Evolutionary conservation across 2,888 invertebrate genomes (phyloP).

Genomic region (Aelia acuminata): DNA sequence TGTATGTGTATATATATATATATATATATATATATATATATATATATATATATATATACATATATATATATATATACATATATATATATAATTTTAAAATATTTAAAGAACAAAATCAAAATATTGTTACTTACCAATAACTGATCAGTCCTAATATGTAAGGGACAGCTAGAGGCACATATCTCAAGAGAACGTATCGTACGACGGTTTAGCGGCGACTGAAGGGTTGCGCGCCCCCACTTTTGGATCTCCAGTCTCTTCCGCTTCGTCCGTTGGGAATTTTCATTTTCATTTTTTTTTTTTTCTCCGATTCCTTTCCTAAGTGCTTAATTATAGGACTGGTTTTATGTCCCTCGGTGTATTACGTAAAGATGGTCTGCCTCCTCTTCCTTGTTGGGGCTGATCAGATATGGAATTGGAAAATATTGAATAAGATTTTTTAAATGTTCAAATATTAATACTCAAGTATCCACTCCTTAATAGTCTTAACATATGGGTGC

Average conservation of each 20-base stretch:
- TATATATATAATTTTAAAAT: too few relatives aligned
- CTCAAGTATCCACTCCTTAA: neutral
- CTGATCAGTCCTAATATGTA: slow-evolving; percentile 30
- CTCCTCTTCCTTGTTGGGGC: neutral
- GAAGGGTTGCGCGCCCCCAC: slow-evolving; percentile 39
- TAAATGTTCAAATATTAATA: neutral
- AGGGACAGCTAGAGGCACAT: slow-evolving; percentile 33
- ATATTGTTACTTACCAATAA: neutral
- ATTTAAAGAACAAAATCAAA: too few relatives aligned
- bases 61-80: too few relatives aligned
- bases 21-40: too few relatives aligned
- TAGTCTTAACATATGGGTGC: too few relatives aligned
- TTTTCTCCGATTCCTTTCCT: neutral
- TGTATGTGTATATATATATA: too few relatives aligned
- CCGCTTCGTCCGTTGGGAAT: slow-evolving; percentile 35
- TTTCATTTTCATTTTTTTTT: slow-evolving; percentile 40
- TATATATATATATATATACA: too few relatives aligned
- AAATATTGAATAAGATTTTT: neutral
- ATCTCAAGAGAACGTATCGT: slow-evolving; percentile 1
- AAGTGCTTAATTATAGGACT: slow-evolving; percentile 43
- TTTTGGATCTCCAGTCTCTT: slow-evolving; percentile 42
- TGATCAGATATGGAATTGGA: neutral
- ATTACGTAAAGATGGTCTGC: neutral
- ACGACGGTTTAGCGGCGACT: slow-evolving; percentile 24
- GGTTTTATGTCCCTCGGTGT: neutral